Evolutionary conservation across 1,140 invertebrate species (phyloP).

Genomic region (Brachionus koreanus): DNA sequence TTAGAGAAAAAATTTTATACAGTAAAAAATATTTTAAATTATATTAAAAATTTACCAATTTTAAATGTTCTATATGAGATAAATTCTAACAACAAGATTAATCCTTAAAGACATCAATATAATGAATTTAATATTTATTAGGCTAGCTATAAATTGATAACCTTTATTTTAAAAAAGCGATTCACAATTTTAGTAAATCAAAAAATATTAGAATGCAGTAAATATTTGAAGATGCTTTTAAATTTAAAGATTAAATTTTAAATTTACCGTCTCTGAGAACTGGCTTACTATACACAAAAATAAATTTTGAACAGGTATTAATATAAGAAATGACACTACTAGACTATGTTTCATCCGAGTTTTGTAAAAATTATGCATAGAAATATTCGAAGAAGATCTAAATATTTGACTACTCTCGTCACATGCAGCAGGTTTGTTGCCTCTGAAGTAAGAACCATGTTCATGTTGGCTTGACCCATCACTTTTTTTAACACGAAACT

Average conservation of each 20-base stretch:
- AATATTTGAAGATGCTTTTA: neutral
- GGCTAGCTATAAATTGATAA: too few relatives aligned
- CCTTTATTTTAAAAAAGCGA: too few relatives aligned
- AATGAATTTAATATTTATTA: too few relatives aligned
- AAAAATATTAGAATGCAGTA: too few relatives aligned
- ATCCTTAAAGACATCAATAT: too few relatives aligned
- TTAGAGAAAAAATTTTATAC: too few relatives aligned
- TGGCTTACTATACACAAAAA: slow-evolving; percentile 1
- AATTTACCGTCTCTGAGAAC: slow-evolving; percentile 16
- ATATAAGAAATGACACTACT: slow-evolving; percentile 11
- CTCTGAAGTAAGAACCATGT: neutral
- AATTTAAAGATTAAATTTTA: neutral
- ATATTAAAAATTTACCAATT: too few relatives aligned
- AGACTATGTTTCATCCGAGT: slow-evolving; percentile 30
- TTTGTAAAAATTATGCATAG: slow-evolving; percentile 22
- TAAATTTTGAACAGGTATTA: slow-evolving; percentile 37
- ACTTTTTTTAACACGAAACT: neutral
- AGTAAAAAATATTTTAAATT: too few relatives aligned
- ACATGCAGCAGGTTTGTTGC: neutral
- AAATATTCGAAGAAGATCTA: neutral
- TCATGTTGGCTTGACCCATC: neutral
- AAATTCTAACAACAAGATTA: too few relatives aligned
- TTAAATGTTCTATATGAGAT: too few relatives aligned
- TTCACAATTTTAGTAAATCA: too few relatives aligned
- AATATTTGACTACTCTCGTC: slow-evolving; percentile 17